phyloP scores from a whole-genome alignment of 2,113 vertebrate genomes.

The Puffinus mauretanicus region DNA sequence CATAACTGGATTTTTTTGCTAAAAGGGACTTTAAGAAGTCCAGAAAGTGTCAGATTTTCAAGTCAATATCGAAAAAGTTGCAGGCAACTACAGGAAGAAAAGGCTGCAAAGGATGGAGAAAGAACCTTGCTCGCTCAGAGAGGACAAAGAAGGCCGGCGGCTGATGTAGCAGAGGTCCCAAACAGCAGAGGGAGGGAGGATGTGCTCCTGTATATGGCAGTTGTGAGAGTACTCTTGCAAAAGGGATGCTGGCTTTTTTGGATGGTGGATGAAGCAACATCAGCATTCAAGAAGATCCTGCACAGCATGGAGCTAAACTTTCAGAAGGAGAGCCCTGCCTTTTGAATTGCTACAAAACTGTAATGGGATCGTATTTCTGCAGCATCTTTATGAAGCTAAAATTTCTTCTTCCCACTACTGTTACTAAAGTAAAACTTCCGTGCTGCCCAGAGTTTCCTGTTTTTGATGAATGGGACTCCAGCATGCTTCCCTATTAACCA shows the following conservation, averaged over 20 bases:
- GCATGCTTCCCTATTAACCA: background rate
- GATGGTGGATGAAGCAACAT: background rate
- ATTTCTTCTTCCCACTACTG: background rate
- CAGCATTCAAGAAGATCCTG: background rate
- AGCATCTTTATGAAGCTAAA: background rate
- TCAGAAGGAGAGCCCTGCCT: background rate
- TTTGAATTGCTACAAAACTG: background rate
- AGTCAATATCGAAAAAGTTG: background rate
- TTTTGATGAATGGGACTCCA: background rate
- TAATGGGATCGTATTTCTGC: background rate
- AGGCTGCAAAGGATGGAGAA: background rate
- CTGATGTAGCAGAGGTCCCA: background rate
- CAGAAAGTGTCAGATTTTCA: background rate
- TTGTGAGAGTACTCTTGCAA: background rate
- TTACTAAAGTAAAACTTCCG: background rate
- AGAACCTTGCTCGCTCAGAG: background rate
- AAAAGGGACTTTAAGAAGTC: background rate
- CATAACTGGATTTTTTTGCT: background rate
- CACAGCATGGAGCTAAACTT: background rate
- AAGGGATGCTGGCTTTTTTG: background rate
- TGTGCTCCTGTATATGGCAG: background rate
- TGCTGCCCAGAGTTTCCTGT: background rate
- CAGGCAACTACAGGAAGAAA: background rate
- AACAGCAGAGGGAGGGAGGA: background rate
- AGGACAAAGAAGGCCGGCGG: background rate